Conservation (phyloP, 2,797 vertebrate genomes). For the Enteromius paludinosus region DNA sequence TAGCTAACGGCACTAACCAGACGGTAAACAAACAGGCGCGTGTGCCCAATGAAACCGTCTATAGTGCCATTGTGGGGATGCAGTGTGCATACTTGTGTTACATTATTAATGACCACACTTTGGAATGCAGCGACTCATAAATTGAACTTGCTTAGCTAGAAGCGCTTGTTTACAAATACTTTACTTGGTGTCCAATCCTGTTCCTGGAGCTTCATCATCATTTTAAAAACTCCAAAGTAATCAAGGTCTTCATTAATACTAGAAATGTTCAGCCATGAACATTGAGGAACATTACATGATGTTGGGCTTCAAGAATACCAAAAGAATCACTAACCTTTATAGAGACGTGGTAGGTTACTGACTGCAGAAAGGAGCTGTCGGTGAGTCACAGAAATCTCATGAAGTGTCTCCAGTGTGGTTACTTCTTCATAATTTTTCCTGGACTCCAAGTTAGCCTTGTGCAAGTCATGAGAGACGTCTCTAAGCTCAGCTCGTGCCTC, state of each 20-base stretch:
- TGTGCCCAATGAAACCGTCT: too few species aligned
- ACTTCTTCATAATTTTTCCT: constrained; percentile 66
- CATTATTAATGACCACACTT: neutral
- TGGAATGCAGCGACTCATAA: neutral
- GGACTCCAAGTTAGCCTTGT: constrained; percentile 75
- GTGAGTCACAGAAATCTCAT: constrained; percentile 78
- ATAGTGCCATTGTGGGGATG: neutral
- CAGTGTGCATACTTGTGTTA: neutral
- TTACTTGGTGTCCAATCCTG: neutral
- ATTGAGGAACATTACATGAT: neutral
- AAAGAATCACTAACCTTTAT: constrained; percentile 79
- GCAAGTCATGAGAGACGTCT: constrained; percentile 78
- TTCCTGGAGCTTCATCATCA: neutral
- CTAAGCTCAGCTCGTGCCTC: constrained; percentile 79
- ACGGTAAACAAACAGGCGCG: too few species aligned
- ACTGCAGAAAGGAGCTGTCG: constrained; percentile 86
- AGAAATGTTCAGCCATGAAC: neutral
- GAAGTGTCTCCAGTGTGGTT: constrained; percentile 79
- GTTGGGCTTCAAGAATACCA: neutral
- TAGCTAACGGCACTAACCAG: too few species aligned
- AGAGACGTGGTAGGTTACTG: constrained; percentile 88
- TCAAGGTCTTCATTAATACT: neutral
- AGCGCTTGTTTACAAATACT: neutral
- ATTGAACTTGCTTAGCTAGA: neutral
- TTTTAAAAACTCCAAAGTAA: neutral